phyloP scores from a whole-genome alignment of 2,113 vertebrate species.

The Chloropsis cyanopogon region DNA sequence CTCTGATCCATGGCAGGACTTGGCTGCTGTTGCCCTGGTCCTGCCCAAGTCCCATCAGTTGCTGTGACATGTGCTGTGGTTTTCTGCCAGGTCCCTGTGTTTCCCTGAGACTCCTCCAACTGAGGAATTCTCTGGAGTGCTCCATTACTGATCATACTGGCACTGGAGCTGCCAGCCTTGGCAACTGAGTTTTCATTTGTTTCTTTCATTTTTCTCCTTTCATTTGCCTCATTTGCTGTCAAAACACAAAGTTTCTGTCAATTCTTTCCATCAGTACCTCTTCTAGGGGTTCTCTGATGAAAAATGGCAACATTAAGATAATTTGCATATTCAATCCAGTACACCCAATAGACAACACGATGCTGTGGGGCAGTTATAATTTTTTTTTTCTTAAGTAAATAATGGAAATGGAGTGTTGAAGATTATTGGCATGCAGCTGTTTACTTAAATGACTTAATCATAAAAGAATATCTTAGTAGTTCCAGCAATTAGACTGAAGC shows the following conservation, averaged over 20 bases:
- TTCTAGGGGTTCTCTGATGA: neutral
- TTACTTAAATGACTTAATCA: neutral
- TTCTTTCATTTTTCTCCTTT: neutral
- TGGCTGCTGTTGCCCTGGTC: rapidly evolving
- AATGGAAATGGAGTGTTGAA: neutral
- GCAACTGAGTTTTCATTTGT: neutral
- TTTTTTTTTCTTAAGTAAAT: neutral
- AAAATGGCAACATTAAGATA: neutral
- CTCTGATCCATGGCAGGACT: neutral
- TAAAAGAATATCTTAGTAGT: neutral
- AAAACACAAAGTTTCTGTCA: neutral
- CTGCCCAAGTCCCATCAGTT: neutral
- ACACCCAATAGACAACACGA: neutral
- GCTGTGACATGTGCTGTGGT: rapidly evolving
- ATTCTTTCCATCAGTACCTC: neutral
- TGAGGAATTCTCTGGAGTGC: neutral
- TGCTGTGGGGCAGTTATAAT: neutral
- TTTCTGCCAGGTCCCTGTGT: neutral
- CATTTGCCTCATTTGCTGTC: neutral
- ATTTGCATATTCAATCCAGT: neutral
- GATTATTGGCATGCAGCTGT: neutral
- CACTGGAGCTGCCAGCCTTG: neutral
- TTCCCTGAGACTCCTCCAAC: neutral
- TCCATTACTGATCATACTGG: rapidly evolving
- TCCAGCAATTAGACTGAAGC: neutral